Evolutionary conservation across 2,888 invertebrate species (phyloP).

Genomic region (Adelphocoris suturalis): DNA sequence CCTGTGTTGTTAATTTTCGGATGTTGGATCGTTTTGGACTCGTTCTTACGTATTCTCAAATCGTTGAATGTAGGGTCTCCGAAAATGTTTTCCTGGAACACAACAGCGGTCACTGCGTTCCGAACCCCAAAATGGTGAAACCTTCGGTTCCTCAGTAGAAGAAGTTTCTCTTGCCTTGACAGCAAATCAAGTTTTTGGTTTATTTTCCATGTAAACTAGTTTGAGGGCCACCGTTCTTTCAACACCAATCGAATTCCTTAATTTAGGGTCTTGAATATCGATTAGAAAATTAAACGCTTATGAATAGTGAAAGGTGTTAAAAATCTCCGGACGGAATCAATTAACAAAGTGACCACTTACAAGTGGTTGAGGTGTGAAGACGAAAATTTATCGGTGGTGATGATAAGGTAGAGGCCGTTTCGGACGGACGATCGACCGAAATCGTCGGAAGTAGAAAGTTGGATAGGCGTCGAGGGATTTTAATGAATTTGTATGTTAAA

Average conservation of each 20-base stretch:
- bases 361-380: slow-evolving; percentile 67
- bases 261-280: slow-evolving; percentile 67
- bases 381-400: slow-evolving; percentile 67
- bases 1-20: too few species aligned
- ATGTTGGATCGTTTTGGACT: too few species aligned
- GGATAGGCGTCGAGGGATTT: slow-evolving; percentile 37
- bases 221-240: slow-evolving; percentile 55
- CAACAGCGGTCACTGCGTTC: neutral
- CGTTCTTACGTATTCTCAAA: too few species aligned
- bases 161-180: slow-evolving; percentile 51
- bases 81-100: too few species aligned
- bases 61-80: too few species aligned
- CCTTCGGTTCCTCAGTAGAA: slow-evolving; percentile 14
- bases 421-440: neutral
- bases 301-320: slow-evolving; percentile 71
- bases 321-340: slow-evolving; percentile 64
- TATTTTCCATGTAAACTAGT: slow-evolving; percentile 63
- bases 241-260: slow-evolving; percentile 70
- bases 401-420: slow-evolving; percentile 63
- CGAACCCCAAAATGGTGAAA: slow-evolving; percentile 25
- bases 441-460: slow-evolving; percentile 49
- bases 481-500: slow-evolving; percentile 67
- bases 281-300: slow-evolving; percentile 70
- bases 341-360: slow-evolving; percentile 69
- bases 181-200: slow-evolving; percentile 59